phyloP scores from a whole-genome alignment of 2,797 vertebrate species.

The Coregonus sp. region DNA sequence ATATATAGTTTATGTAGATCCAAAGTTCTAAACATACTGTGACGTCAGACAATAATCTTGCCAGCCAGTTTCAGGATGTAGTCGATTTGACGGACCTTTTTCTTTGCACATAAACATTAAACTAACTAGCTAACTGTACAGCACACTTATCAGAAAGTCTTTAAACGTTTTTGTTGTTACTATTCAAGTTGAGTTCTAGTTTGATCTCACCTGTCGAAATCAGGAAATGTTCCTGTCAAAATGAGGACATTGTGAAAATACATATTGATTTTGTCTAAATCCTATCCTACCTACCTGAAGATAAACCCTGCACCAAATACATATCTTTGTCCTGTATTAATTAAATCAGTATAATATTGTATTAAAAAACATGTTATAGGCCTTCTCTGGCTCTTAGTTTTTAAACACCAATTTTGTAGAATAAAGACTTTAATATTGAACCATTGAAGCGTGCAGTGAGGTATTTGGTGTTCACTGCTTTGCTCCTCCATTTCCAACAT shows the following conservation, averaged over 20 bases:
- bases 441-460: slow-evolving; percentile 40
- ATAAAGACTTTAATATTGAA: slow-evolving; percentile 52
- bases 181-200: neutral
- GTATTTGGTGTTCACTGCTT: slow-evolving; percentile 43
- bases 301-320: neutral
- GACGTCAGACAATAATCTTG: neutral
- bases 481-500: neutral
- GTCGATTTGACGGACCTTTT: neutral
- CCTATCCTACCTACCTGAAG: neutral
- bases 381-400: neutral
- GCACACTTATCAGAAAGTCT: neutral
- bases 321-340: neutral
- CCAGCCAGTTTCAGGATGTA: neutral
- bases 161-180: neutral
- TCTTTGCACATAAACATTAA: neutral
- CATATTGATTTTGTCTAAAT: neutral
- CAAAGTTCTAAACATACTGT: neutral
- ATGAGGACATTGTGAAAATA: neutral
- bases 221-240: too few species aligned
- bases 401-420: slow-evolving; percentile 18
- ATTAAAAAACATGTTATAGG: neutral
- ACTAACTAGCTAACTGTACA: neutral
- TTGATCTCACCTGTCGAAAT: neutral
- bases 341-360: neutral
- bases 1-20: too few species aligned